These are phyloP conservation scores for Ferrisia virgata DNA, from an alignment of 2,888 invertebrate species.

Conservation along the genomic window DNA sequence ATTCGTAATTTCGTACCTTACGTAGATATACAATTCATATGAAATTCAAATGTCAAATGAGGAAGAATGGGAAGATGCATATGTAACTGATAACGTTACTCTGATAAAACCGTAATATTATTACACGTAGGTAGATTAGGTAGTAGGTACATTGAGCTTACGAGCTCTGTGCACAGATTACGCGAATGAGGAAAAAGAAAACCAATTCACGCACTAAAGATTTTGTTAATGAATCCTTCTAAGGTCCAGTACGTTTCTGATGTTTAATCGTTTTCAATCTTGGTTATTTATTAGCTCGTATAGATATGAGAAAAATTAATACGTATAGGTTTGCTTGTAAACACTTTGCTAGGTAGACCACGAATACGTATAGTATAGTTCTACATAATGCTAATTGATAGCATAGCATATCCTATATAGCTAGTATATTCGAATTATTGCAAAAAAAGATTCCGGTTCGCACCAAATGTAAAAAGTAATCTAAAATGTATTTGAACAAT, in stretches of 20 bases:
- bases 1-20: background rate
- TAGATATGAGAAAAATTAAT: background rate
- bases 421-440: no score
- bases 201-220: conserved; percentile 8
- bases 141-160: background rate
- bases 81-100: background rate
- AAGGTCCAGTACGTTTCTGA: conserved; percentile 9
- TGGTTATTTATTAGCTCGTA: background rate
- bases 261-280: background rate
- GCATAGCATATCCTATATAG: no score
- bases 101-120: background rate
- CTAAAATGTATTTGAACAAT: no score
- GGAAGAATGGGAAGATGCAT: conserved; percentile 27
- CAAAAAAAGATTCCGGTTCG: no score
- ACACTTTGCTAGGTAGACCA: no score
- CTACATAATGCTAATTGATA: background rate
- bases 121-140: background rate
- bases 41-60: conserved; percentile 26
- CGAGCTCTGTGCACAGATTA: background rate
- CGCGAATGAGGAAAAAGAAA: conserved; percentile 15
- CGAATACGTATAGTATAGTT: background rate
- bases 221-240: conserved; percentile 3
- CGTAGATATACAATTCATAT: background rate
- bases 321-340: no score
- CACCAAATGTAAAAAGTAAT: no score